A percentile compares a stretch with the other conserved stretches of the same genome.
These are phyloP conservation scores for Neolamprologus kungweensis DNA, from an alignment of 2,113 vertebrate genomes.

Conservation along the genomic window DNA sequence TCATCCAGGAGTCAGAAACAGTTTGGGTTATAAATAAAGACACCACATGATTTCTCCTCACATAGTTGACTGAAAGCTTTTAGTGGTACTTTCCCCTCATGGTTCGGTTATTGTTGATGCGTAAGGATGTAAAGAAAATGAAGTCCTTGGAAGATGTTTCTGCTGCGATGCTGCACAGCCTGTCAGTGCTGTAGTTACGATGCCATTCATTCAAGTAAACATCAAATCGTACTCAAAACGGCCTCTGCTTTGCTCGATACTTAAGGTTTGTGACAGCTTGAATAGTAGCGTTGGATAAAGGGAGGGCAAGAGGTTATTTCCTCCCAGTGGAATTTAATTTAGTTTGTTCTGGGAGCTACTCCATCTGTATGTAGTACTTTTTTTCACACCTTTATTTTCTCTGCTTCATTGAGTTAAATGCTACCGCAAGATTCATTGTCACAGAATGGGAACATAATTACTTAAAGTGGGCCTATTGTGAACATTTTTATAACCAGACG, in stretches of 20 bases:
- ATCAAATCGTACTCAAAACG: neutral
- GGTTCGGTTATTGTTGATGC: slow-evolving; percentile 19
- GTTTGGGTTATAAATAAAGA: neutral
- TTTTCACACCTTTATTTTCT: slow-evolving; percentile 5
- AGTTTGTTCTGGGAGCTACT: neutral
- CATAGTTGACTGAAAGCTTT: slow-evolving; percentile 41
- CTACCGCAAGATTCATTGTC: neutral
- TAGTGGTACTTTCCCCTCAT: slow-evolving; percentile 9
- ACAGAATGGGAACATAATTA: neutral
- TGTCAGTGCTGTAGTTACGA: neutral
- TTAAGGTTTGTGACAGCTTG: neutral
- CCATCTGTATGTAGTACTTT: neutral
- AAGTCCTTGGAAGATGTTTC: neutral
- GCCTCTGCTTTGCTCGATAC: neutral
- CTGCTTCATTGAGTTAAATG: neutral
- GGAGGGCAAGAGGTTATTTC: neutral
- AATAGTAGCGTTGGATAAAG: neutral
- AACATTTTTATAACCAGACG: neutral
- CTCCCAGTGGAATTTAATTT: neutral
- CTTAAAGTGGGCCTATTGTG: neutral
- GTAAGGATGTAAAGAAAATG: slow-evolving; percentile 3
- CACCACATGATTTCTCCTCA: neutral
- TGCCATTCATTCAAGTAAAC: slow-evolving; percentile 4
- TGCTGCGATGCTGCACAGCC: neutral
- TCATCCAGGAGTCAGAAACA: neutral